Evolutionary conservation across 2,888 invertebrate species (phyloP), one percentile per base, ranked within the genome.

Genomic region (Epsilonema sp.): DNA sequence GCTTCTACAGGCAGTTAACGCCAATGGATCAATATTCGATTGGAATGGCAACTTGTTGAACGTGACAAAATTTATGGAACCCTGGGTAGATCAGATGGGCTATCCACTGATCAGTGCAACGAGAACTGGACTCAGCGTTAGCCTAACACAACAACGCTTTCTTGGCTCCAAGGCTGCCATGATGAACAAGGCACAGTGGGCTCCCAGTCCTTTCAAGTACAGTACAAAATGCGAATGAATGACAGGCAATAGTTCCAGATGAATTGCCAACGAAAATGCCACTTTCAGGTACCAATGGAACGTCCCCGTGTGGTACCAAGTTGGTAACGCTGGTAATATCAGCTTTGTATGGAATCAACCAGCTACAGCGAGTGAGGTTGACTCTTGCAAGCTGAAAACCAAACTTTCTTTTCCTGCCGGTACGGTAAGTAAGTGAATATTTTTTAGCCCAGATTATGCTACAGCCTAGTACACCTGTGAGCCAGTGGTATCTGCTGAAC

Each of bases 61-160:
- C 24, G 50, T 59, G 8, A 51, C 50, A 20, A 43, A 50, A 41
- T 77, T 84, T 24, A 81, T 80, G 1, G 75, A 74, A 26, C 78
- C 79, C 11, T 85, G 84, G 84, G 78, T 81, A 24, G 74, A 76
- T 11, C 78, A 80, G 60, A 79, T 80, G 57, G 73, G 83, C 26
- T 69, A 82, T 37, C 85, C 84, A 0, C 74, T 82, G 1, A 71
- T 84, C 26, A 78, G 74, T 38, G 77, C 31, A 16, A 11, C 16
- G 16, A 31, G 31, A 31, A 31, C 8, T 16, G 16, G 31, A 11
- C 8, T 8, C 8, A 11, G 31, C 31, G 16, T 31, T 16, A 31
- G 8, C 16, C 8, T 16, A 8, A 31, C 31, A 31, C 31, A 31
- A 16, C 31, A 31, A 31, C 31, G 31, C 8, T 31, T 31, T 31